These are phyloP conservation scores for Myiozetetes cayanensis DNA, from an alignment of 2,113 vertebrate species.

Conservation along the genomic window DNA sequence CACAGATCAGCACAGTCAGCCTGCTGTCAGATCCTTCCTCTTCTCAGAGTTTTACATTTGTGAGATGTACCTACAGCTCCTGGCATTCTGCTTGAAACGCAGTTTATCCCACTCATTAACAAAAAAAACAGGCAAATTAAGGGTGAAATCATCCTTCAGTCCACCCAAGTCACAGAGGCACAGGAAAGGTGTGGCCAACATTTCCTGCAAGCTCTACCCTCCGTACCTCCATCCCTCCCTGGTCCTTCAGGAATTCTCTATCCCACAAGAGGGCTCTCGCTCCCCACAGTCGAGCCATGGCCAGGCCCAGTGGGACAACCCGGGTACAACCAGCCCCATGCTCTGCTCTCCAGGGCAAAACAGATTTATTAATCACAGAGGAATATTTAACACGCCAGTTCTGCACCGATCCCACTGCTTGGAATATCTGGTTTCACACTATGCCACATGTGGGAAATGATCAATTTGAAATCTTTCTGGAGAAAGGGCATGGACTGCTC, in stretches of 20 bases:
- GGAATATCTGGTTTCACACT: not conserved
- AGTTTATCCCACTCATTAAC: not conserved
- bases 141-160: not conserved
- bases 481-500: not conserved
- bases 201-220: not conserved
- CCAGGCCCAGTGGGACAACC: not conserved
- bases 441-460: accelerated
- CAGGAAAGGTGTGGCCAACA: not conserved
- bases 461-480: not conserved
- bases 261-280: conserved; percentile 54
- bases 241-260: not conserved
- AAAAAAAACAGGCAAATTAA: not conserved
- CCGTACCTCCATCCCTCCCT: not conserved
- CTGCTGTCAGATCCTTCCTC: not conserved
- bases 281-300: not conserved
- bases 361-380: accelerated
- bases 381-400: accelerated
- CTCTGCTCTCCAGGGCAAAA: too few species aligned
- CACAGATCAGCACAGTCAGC: not conserved
- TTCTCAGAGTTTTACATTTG: not conserved
- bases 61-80: not conserved
- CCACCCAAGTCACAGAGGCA: accelerated
- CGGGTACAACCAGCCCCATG: not conserved
- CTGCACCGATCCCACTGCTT: not conserved
- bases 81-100: not conserved